Percentiles rank a stretch among this genome's conserved stretches.
These are phyloP conservation scores for Heterodera filipjevi DNA, from an alignment of 2,888 invertebrate species.

Conservation along the genomic window DNA sequence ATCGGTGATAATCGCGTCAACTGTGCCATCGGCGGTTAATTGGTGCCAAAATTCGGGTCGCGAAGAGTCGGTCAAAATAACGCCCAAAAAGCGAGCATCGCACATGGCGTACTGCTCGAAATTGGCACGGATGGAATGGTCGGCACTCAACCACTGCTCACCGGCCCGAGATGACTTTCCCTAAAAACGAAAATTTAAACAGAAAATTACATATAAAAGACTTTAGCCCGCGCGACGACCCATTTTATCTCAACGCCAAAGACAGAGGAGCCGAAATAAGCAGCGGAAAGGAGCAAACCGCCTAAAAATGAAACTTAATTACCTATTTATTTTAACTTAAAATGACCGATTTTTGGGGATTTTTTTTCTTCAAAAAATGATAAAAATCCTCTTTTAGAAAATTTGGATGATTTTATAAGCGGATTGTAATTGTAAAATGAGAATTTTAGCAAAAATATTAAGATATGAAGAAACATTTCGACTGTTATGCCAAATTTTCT, in stretches of 20 bases:
- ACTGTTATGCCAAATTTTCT: too few species aligned
- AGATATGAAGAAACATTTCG: too few species aligned
- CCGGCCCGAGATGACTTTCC: conserved; percentile 45
- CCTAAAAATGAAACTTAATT: conserved; percentile 48
- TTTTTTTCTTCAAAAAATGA: too few species aligned
- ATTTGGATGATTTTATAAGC: too few species aligned
- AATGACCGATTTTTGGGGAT: too few species aligned
- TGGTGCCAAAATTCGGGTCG: conserved; percentile 75
- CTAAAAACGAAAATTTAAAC: conserved; percentile 44
- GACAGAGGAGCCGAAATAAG: conserved; percentile 84
- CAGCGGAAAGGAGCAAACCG: conserved; percentile 80
- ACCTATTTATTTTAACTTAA: too few species aligned
- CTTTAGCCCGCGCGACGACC: conserved; percentile 60
- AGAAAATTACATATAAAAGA: conserved; percentile 65
- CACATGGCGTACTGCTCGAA: conserved; percentile 83
- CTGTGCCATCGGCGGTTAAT: conserved; percentile 69
- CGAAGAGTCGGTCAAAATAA: conserved; percentile 88
- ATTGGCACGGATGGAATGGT: conserved; percentile 86
- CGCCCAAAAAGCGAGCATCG: conserved; percentile 78
- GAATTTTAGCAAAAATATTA: too few species aligned
- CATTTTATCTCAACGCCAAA: conserved; percentile 81
- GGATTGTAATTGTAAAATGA: too few species aligned
- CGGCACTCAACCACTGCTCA: conserved; percentile 69
- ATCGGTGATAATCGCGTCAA: conserved; percentile 93
- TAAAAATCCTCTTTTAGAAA: too few species aligned